A percentile compares a stretch with the other conserved stretches of the same genome.
phyloP scores from a whole-genome alignment of 1,140 invertebrate species.

The Drosophila sp. region DNA sequence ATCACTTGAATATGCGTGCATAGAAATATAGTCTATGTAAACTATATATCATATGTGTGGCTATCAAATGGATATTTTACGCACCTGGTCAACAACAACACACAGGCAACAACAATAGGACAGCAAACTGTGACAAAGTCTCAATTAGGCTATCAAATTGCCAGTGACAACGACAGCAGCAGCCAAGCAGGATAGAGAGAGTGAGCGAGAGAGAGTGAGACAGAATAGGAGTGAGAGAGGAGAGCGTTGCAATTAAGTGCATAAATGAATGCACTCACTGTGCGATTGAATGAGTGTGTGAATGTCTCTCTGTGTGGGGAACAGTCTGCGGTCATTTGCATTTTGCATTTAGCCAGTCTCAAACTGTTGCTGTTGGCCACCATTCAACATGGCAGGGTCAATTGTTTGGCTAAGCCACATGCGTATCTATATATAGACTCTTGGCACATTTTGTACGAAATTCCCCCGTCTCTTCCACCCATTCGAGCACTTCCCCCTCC shows the following conservation, averaged over 20 bases:
- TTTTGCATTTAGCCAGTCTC: slow-evolving; percentile 17
- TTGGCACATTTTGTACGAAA: slow-evolving; percentile 14
- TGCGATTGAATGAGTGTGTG: slow-evolving; percentile 16
- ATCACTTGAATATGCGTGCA: slow-evolving; percentile 43
- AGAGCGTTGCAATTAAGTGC: slow-evolving; percentile 64
- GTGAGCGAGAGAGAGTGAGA: slow-evolving; percentile 14
- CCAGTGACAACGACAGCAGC: slow-evolving; percentile 33
- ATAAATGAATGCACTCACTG: slow-evolving; percentile 57
- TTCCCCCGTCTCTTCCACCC: not conserved
- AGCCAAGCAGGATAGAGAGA: slow-evolving; percentile 8
- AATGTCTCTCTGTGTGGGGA: slow-evolving; percentile 16
- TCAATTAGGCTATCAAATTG: slow-evolving; percentile 80
- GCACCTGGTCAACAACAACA: slow-evolving; percentile 45
- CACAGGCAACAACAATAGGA: slow-evolving; percentile 55
- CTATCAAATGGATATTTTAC: slow-evolving; percentile 47
- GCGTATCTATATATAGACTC: slow-evolving; percentile 18
- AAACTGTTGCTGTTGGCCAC: slow-evolving; percentile 45
- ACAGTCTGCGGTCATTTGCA: slow-evolving; percentile 42
- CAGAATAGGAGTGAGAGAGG: slow-evolving; percentile 2
- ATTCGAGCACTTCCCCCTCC: not conserved
- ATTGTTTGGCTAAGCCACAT: slow-evolving; percentile 36
- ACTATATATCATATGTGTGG: slow-evolving; percentile 25
- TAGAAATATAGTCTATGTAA: slow-evolving; percentile 28
- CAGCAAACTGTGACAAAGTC: slow-evolving; percentile 75
- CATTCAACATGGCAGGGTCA: slow-evolving; percentile 34